These are phyloP conservation scores for Stegodyphus dumicola DNA, from an alignment of 1,140 invertebrate genomes.

Conservation along the genomic window DNA sequence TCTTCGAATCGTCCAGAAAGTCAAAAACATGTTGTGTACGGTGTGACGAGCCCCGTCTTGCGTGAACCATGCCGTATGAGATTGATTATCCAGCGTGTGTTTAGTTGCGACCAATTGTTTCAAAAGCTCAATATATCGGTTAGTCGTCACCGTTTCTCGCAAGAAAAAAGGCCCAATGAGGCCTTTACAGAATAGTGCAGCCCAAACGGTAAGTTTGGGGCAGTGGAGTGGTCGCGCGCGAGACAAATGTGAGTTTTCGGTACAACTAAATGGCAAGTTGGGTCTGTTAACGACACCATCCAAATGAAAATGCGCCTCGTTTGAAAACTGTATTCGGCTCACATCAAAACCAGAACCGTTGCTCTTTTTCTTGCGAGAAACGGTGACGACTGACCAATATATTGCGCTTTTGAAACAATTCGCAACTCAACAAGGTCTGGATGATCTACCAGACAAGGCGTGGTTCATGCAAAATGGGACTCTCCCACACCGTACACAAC, in stretches of 20 bases:
- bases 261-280: too few species aligned
- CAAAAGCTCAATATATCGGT: neutral
- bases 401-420: neutral
- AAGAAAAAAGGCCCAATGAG: neutral
- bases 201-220: too few species aligned
- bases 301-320: too few species aligned
- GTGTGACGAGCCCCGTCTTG: neutral
- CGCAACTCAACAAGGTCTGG: neutral
- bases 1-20: neutral
- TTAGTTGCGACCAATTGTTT: neutral
- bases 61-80: neutral
- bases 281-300: too few species aligned
- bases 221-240: too few species aligned
- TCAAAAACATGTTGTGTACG: neutral
- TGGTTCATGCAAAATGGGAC: neutral
- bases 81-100: neutral
- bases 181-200: too few species aligned
- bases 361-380: neutral
- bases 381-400: neutral
- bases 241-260: too few species aligned
- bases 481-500: neutral
- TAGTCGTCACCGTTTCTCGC: neutral
- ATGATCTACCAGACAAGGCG: neutral
- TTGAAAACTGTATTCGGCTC: too few species aligned
- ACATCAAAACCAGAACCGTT: neutral